Percentiles rank a stretch among this genome's conserved stretches.
Evolutionary conservation across 1,140 invertebrate genomes (phyloP).

Genomic region (Galleria mellonella): DNA sequence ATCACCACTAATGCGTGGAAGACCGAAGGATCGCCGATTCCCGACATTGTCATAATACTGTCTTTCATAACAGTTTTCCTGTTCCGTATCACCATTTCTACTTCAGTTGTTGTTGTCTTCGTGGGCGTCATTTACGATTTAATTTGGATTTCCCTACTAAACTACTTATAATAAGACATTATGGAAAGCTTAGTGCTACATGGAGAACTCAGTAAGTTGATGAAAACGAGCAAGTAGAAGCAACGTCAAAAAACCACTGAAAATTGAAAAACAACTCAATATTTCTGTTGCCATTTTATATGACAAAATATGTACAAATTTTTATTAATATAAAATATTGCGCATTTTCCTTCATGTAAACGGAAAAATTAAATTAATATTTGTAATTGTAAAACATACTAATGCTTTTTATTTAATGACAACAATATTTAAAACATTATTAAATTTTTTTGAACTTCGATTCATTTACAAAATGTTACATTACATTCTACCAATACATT

Average conservation of each 20-base stretch:
- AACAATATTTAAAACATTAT: no score
- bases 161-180: conserved; percentile 67
- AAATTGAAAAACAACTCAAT: conserved; percentile 66
- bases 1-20: conserved; percentile 99
- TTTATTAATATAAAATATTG: not conserved
- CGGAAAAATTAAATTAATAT: no score
- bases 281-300: conserved; percentile 38
- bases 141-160: conserved; percentile 43
- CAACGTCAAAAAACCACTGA: conserved; percentile 68
- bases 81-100: conserved; percentile 74
- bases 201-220: conserved; percentile 46
- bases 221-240: conserved; percentile 51
- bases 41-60: conserved; percentile 78
- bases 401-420: no score
- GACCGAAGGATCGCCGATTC: conserved; percentile 94
- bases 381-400: no score
- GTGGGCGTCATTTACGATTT: conserved; percentile 71
- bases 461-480: no score
- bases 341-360: conserved; percentile 6
- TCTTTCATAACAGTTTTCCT: conserved; percentile 73
- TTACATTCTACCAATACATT: no score
- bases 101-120: conserved; percentile 70
- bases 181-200: conserved; percentile 63
- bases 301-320: no score
- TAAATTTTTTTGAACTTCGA: no score